Evolutionary conservation across 2,888 invertebrate genomes (phyloP).

Genomic region (Schizaphis graminum): DNA sequence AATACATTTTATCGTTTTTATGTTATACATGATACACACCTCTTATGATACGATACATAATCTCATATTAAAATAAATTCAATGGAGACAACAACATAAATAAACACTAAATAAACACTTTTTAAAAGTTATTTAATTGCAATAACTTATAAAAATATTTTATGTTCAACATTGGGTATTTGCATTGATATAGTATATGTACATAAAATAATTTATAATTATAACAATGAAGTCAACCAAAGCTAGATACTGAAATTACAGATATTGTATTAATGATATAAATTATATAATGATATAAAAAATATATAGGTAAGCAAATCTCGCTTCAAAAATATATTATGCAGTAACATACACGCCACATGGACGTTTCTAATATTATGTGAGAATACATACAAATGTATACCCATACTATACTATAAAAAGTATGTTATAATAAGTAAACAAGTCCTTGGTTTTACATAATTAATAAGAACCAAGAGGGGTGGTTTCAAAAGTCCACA

Average conservation of each 20-base stretch:
- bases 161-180: background rate
- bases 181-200: background rate
- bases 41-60: background rate
- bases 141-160: background rate
- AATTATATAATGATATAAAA: background rate
- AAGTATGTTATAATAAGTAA: no score
- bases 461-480: no score
- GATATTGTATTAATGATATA: background rate
- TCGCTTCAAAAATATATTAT: background rate
- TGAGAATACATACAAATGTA: no score
- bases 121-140: background rate
- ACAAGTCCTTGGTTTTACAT: no score
- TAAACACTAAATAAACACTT: background rate
- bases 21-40: background rate
- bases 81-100: background rate
- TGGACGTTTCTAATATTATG: no score
- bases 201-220: background rate
- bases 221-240: background rate
- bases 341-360: no score
- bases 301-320: background rate
- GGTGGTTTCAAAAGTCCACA: no score
- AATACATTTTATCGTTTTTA: background rate
- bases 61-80: background rate
- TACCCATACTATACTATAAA: no score
- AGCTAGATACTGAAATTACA: background rate